Evolutionary conservation across 2,888 invertebrate species (phyloP).

Genomic region (Caenorhabditis parvicauda): DNA sequence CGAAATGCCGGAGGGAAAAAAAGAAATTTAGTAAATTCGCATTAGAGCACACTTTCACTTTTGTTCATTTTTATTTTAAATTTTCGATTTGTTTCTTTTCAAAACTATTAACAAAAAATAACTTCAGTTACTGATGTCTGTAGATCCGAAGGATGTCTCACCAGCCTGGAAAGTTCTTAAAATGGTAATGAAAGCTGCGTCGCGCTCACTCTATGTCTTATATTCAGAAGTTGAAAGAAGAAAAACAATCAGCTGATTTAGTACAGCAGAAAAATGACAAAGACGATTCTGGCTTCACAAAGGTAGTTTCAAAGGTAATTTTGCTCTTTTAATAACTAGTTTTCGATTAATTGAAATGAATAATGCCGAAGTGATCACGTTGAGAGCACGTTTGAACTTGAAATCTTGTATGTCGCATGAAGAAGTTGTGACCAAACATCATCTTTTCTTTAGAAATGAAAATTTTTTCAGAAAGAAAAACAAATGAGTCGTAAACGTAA

Average conservation of each 20-base stretch:
- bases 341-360: not conserved
- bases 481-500: conserved; percentile 17
- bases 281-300: conserved; percentile 17
- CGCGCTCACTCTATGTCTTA: not conserved
- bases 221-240: conserved; percentile 30
- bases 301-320: conserved; percentile 19
- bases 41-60: not conserved
- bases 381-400: no score
- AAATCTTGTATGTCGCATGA: no score
- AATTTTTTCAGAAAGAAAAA: not conserved
- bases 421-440: no score
- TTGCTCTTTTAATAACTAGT: not conserved
- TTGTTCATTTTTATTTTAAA: not conserved
- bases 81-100: not conserved
- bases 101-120: no score
- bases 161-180: conserved; percentile 48
- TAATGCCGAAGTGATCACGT: no score
- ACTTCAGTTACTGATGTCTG: no score
- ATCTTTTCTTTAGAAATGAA: no score
- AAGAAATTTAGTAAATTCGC: no score
- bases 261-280: conserved; percentile 10
- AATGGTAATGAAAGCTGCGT: conserved; percentile 27
- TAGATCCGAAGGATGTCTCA: conserved; percentile 36
- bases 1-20: no score
- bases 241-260: conserved; percentile 14